Evolutionary conservation across 2,797 vertebrate genomes (phyloP), one percentile per base, ranked within the genome.

Genomic region (Tapera naevia): DNA sequence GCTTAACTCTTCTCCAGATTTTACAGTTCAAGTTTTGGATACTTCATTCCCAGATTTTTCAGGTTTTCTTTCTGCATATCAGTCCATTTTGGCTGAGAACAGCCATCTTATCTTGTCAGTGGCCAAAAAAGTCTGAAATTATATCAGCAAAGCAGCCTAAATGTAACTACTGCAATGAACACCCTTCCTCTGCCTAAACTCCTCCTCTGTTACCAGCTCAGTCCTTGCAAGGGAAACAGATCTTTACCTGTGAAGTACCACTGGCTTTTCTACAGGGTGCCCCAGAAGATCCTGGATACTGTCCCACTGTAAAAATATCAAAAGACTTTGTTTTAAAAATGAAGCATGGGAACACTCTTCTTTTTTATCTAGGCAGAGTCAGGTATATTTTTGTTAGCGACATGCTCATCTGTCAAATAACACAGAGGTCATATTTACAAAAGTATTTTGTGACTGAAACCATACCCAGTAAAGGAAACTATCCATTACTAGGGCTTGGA

Each of bases 201-300:
- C 56, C 41, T 53, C 28, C 58, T 50, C 43, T 39, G 7, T 10
- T 61, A 58, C 1, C 48, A 70, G 37, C 50, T 87, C 70, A 46
- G 5, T 6, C 45, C 66, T 45, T 48, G 45, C 24, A 71, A 70
- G 11, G 19, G 84, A 33, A 85, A 69, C 11, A 86, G 22, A 51
- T 10, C 62, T 96, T 98, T 96, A 99, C 99, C 99, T 99, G 98
- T 99, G 99, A 76, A 99, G 98, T 91, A 99, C 99, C 43, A 99
- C 99, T 33, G 99, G 99, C 91, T 99, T 99, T 91, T 99, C 99
- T 98, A 99, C 98, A 13, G 99, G 99, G 85, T 99, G 99, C 78
- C 99, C 99, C 82, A 99, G 97, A 71, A 99, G 98, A 81, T 99
- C 99, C 97, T 99, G 99, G 97, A 99, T 98, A 96, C 98, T 99